Base-by-base conservation (phyloP, 2,797 vertebrate genomes). In the Melanotaenia parkinsoni region DNA sequence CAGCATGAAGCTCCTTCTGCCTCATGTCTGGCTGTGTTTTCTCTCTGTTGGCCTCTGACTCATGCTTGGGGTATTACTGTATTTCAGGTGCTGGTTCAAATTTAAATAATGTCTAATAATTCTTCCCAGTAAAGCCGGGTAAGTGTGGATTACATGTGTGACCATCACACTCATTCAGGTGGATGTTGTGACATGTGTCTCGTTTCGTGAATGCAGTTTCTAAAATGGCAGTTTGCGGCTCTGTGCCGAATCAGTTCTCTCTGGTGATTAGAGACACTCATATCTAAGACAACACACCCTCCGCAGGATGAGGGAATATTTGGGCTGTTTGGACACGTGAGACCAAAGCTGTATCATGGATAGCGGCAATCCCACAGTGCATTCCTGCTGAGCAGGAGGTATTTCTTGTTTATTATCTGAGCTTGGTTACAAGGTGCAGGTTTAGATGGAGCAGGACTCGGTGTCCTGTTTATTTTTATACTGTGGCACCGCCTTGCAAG, bases 331-430 rank as follows among this genome's bases (percentile, higher is more conserved):
- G 86, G 86, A 90, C 89, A 90, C 81, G 86, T 91, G 89, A 93
- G 89, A 86, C 84, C 87, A 82, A 84, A 89, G 88, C 89, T 90
- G 82, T 70, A 86, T 89, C 80, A 43, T 72, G 89, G 90, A 87
- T 75, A 85, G 88, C 75, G 47, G 83, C 82, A 75, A 87, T 90
- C 90, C 91, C 90, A 84, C 88, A 84, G 90, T 74, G 87, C 90
- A 90, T 93, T 92, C 91, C 90, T 88, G 88, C 92, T 77, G 88
- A 79, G 91, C 88, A n/a, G 89, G 89, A 90, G 91, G 88, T 91
- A 91, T 87, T 90, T 85, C 84, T 91, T 93, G 90, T 92, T 93
- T 93, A 92, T 93, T 93, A 88, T 93, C 89, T 60, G 86, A 93
- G 90, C 88, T 83, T 80, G 82, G 86, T 84, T 91, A 89, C 89